A percentile compares a stretch with the other conserved stretches of the same genome.
These are phyloP conservation scores for Eriosoma lanigerum DNA, from an alignment of 1,140 invertebrate species.

Conservation along the genomic window DNA sequence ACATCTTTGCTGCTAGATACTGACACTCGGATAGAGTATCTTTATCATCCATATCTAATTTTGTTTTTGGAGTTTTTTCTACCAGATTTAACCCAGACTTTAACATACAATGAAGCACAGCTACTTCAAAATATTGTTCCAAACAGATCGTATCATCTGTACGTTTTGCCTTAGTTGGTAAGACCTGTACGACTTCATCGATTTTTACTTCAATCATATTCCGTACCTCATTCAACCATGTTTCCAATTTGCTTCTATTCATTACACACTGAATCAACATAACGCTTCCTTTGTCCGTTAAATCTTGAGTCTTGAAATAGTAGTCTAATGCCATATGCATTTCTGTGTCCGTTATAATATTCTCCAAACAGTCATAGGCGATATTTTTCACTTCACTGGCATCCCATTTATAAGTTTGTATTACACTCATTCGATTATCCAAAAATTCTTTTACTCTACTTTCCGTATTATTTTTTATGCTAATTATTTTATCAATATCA, in stretches of 20 bases:
- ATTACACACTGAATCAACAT: constrained; percentile 35
- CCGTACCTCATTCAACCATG: constrained; percentile 30
- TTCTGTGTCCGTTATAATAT: constrained; percentile 13
- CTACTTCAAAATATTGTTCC: constrained; percentile 71
- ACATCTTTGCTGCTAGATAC: constrained; percentile 66
- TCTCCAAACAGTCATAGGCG: constrained; percentile 22
- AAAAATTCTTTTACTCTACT: constrained; percentile 22
- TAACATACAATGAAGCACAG: constrained; percentile 74
- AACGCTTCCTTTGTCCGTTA: neutral
- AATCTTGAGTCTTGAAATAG: constrained; percentile 26
- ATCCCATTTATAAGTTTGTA: constrained; percentile 27
- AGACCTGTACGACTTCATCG: neutral
- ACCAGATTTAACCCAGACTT: constrained; percentile 66
- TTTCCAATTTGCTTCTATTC: constrained; percentile 22
- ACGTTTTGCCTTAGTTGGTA: neutral
- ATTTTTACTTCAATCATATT: neutral
- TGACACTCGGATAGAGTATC: constrained; percentile 64
- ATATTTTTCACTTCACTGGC: neutral
- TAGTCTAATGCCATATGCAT: constrained; percentile 46
- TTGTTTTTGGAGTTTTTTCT: constrained; percentile 20
- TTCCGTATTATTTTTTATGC: constrained; percentile 8
- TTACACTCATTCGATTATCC: neutral
- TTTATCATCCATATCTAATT: constrained; percentile 54
- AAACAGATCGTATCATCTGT: neutral
- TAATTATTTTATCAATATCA: neutral